Base-by-base conservation (phyloP, 2,113 vertebrate genomes). In the Chaetodon trifascialis region DNA sequence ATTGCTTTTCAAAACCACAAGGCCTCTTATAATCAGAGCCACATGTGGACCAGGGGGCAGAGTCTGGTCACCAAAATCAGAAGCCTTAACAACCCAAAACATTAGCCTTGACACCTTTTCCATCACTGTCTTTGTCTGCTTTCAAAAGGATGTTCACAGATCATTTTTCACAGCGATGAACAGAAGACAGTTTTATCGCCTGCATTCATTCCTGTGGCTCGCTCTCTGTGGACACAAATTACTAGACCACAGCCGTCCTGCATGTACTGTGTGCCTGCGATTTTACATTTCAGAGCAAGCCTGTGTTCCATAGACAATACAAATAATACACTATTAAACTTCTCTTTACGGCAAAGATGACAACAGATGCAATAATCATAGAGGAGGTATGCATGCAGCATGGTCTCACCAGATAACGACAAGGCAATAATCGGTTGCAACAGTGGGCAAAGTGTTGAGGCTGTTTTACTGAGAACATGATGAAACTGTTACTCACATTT, bases 101-200 rank as follows among this genome's bases (percentile, higher is more conserved):
- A 73, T 87, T 85, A 86, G 76, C 74, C 79, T 73, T 55, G 81
- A 85, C 86, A 91, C 87, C 56, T 86, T 88, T 83, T 82, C 88
- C 82, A 90, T 87, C 83, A 86, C 82, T 90, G 75, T 86, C 79
- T 91, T 89, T 90, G 79, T 87, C 86, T 87, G 76, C 87, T 74
- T 89, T 89, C 89, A 80, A 30, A 74, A 81, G 56, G 83, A 73
- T 65, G 68, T 79, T 81, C 54, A 25, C 58, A 63, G 83, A 85
- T 80, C 59, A 87, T 92, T 88, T 93, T 88, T 90, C 85, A 87
- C 70, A 23, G 69, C 65, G 16, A 58, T 34, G 75, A 81, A 49
- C 59, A 62, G n/a, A 21, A n/a, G 5, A 30, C 30, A 30, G 14
- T 15, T 51, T 21, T 9, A 55, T 12, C n/a, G 3, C 12, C 34